Evolutionary conservation across 2,888 invertebrate genomes (phyloP), one percentile per base, ranked within the genome.

Genomic region (Pristionchus fissidentatus): DNA sequence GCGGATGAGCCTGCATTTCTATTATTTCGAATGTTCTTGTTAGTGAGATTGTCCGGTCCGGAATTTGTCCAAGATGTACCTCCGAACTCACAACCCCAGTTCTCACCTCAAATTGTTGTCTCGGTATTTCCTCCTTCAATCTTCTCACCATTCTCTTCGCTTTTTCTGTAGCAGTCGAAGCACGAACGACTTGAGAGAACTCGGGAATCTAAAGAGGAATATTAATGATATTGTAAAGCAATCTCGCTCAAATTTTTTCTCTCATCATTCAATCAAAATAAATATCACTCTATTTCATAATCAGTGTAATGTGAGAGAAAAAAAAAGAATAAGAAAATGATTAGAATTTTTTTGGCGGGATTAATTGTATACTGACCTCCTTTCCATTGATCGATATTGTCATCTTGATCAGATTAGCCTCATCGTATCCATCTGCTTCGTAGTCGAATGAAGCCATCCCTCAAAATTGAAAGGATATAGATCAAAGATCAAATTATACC

Each of bases 391-490:
- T 93, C 80, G 95, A 91, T 91, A 96, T 95, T 86, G 94, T 94
- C 93, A 97, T 93, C 96, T 96, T 96, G 0, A 95, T 95, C 90
- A 98, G 94, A 85, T 95, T 94, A 85, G 97, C 86, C 92, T 92
- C 81, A 87, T 95, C 95, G 93, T 95, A 98, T 1, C 96, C 97
- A 90, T 95, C 93, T 92, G 96, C 96, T 93, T 97, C 96, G 92
- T 97, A 97, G 93, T 97, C 97, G 92, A 97, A 97, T 92, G 96
- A 94, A 0, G 97, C 98, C 93, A 97, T 98, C 46, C 98, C 78
- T 78, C 10, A 26, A 70, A 4, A 3, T 19, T n/a, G 66, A 70
- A 70, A n/a, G 2, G 35, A 41, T 5, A 70, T 41, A 41, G 41
- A 38, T 62, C 62, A 62, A 62, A 62, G 62, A 98, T 0, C 97